Evolutionary conservation across 2,113 vertebrate genomes (phyloP), one percentile per base, ranked within the genome.

Genomic region (Atrichornis clamosus): DNA sequence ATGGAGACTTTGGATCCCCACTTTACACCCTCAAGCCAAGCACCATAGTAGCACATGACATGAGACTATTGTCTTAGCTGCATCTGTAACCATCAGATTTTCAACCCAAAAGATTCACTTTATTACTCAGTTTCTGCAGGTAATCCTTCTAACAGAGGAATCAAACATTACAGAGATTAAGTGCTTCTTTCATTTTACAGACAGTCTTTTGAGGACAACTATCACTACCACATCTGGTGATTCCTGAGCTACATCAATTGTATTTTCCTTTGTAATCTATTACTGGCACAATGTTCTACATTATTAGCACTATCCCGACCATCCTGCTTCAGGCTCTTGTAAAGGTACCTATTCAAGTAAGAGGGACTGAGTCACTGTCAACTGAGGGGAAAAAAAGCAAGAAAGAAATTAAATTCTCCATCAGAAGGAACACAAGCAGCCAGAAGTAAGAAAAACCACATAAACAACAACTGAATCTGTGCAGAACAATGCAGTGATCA

Each of bases 81-180:
- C 44, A 37, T 39, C 82, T 23, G 1, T 39, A 89, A 90, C 2
- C 2, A 52, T 59, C 35, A 52, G 80, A 44, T 89, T 92, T 95
- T 80, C 64, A 74, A 23, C 52, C 49, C 83, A 39, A 52, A 90
- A 81, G 42, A 75, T 80, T 81, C 68, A 84, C 9, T 3, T 84
- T 86, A 72, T 90, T 93, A 87, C 47, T 60, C 26, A 74, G 30
- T 81, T 91, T 81, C 76, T 92, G 64, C 69, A 90, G 83, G 73
- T 87, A 92, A 92, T 87, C 69, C 85, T 87, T 75, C 78, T 80
- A 92, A 83, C 41, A 86, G 59, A 94, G 50, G 28, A 92, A 67
- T 88, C 46, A 86, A 32, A 70, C 8, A 18, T 76, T 77, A 77
- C 42, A 81, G 60, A 78, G 69, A 89, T 44, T 4, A 93, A 82